Evolutionary conservation across 2,113 vertebrate genomes (phyloP).

Genomic region (Passer montanus): DNA sequence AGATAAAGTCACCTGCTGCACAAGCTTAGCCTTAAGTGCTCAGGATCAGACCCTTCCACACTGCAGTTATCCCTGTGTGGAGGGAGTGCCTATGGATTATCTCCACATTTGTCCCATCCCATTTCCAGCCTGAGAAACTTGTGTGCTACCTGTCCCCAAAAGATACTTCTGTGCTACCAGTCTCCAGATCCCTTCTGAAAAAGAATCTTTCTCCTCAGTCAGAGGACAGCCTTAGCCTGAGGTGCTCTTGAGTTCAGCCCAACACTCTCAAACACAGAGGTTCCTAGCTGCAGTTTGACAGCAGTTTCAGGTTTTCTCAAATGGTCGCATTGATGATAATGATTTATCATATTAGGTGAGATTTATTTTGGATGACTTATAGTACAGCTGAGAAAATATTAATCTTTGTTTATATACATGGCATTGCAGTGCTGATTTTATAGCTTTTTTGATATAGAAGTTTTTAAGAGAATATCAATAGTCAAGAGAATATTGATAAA

Average conservation of each 20-base stretch:
- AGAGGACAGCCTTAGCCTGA: not conserved
- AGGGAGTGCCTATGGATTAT: not conserved
- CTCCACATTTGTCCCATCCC: not conserved
- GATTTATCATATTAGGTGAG: not conserved
- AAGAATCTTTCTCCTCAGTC: not conserved
- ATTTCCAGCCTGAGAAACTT: not conserved
- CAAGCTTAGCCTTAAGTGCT: not conserved
- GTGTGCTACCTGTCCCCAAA: not conserved
- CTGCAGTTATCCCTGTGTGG: not conserved
- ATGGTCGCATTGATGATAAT: not conserved
- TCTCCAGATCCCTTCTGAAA: not conserved
- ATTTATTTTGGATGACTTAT: not conserved
- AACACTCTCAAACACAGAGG: not conserved
- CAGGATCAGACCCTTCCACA: not conserved
- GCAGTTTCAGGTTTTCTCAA: not conserved
- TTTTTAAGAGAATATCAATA: not conserved
- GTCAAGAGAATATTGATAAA: not conserved
- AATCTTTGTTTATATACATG: not conserved
- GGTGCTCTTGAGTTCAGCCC: not conserved
- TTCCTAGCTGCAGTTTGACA: not conserved
- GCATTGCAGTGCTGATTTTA: not conserved
- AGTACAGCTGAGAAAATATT: not conserved
- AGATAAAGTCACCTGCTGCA: not conserved
- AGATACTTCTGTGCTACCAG: not conserved
- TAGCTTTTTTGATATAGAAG: not conserved